Evolutionary conservation across 37 sponge, comb jelly and placozoan genomes (phyloP).

Genomic region (Ianthella basta): DNA sequence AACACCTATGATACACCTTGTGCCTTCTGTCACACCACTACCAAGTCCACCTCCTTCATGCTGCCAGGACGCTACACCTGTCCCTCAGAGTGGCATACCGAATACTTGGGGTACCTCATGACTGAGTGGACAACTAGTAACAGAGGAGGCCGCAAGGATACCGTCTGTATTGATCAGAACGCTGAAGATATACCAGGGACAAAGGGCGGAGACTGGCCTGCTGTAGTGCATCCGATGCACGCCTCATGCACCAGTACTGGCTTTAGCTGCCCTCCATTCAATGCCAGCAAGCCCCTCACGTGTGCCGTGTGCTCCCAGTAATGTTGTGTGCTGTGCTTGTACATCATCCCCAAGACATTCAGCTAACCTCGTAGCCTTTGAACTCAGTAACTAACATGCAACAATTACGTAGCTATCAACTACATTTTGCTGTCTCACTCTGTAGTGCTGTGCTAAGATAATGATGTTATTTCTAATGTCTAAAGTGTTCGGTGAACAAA

Average conservation of each 20-base stretch:
- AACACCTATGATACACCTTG: too few relatives aligned
- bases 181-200: not conserved
- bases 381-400: too few relatives aligned
- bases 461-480: too few relatives aligned
- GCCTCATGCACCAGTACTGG: not conserved
- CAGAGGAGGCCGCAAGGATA: not conserved
- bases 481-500: too few relatives aligned
- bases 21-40: too few relatives aligned
- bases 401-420: too few relatives aligned
- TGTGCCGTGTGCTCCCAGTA: not conserved
- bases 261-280: not conserved
- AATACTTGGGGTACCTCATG: constrained; percentile 16
- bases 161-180: not conserved
- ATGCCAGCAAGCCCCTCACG: not conserved
- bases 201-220: not conserved
- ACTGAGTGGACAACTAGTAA: not conserved
- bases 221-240: not conserved
- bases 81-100: not conserved
- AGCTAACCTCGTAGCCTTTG: too few relatives aligned
- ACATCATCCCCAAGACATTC: not conserved
- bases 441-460: too few relatives aligned
- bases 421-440: too few relatives aligned
- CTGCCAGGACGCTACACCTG: constrained; percentile 15
- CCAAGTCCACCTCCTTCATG: constrained; percentile 17
- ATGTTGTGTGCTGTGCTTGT: too few relatives aligned